Base-by-base conservation (phyloP, 2,113 vertebrate genomes). In the Chamaea fasciata region DNA sequence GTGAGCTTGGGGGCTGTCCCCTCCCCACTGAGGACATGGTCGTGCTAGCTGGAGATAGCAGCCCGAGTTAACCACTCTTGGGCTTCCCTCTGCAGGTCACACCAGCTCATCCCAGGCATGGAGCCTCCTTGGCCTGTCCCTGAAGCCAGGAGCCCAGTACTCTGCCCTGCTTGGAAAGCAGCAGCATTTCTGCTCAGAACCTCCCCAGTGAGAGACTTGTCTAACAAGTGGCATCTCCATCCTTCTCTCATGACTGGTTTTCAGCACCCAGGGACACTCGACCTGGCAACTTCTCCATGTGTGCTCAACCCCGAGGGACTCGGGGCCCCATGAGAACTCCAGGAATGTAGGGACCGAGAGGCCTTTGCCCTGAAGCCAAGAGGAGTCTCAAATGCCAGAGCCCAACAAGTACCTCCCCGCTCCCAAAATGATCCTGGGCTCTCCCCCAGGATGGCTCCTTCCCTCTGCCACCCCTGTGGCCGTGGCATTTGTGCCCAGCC, bases 351-450 rank as follows among this genome's bases (percentile, higher is more conserved):
- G 56, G 10, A 55, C 23, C 4, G 4, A 84, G 46, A 24, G 0
- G 1, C 7, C 22, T 94, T 75, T 15, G 1, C 15, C 6, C 8
- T 6, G 6, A 28, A 60, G 33, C 64, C 15, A 15, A 74, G 70
- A 75, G 59, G 27, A 68, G 9, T 21, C 2, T 1, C n/a, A 85
- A 55, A 17, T 11, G 31, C 47, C 60, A 63, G 23, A 79, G 28
- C 42, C 7, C 37, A n/a, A 0, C 0, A 0, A 37, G 49, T 5
- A 39, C 26, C 44, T 35, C 26, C 53, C 39, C 7, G 30, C 33
- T 89, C 74, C 81, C 46, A 56, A 30, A 89, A 86, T 9, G 26
- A 18, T 41, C 39, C 42, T 47, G n/a, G 18, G 14, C 15, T 92
- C 41, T 86, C 33, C 22, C 24, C 30, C 1, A 3, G 42, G 35